These are phyloP conservation scores for Protobothrops flavoviridis DNA, from an alignment of 2,113 vertebrate species.

Conservation along the genomic window DNA sequence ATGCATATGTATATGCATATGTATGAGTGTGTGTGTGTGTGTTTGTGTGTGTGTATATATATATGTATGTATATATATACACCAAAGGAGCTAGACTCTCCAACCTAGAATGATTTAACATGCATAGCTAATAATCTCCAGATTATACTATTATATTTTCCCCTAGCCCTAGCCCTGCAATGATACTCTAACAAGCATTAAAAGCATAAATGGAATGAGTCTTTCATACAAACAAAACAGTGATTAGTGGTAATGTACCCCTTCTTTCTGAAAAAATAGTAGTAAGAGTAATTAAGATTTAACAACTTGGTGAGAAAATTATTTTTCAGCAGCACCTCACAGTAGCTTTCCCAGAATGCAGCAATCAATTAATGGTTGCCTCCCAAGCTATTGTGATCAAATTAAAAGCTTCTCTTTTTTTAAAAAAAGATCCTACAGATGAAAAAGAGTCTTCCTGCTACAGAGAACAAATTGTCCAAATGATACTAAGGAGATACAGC, in stretches of 20 bases:
- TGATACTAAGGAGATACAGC: not conserved
- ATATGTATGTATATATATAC: too few relatives aligned
- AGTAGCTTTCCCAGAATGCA: not conserved
- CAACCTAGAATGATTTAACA: not conserved
- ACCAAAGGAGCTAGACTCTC: not conserved
- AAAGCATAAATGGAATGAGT: not conserved
- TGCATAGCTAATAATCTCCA: not conserved
- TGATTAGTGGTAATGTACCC: not conserved
- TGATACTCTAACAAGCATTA: not conserved
- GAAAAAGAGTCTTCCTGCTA: not conserved
- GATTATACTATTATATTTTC: not conserved
- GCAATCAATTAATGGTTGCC: not conserved
- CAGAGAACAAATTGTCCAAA: not conserved
- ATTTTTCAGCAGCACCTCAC: not conserved
- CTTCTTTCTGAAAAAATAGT: not conserved
- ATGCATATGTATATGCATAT: too few relatives aligned
- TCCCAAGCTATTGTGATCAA: not conserved
- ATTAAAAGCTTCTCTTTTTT: not conserved
- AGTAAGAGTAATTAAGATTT: not conserved
- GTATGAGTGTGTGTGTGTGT: too few relatives aligned
- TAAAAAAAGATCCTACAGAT: not conserved
- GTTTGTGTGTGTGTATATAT: too few relatives aligned
- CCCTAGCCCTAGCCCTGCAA: not conserved
- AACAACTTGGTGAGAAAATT: not conserved
- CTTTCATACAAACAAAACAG: not conserved